Base-by-base conservation (phyloP, 2,113 vertebrate genomes). In the Psophia crepitans region DNA sequence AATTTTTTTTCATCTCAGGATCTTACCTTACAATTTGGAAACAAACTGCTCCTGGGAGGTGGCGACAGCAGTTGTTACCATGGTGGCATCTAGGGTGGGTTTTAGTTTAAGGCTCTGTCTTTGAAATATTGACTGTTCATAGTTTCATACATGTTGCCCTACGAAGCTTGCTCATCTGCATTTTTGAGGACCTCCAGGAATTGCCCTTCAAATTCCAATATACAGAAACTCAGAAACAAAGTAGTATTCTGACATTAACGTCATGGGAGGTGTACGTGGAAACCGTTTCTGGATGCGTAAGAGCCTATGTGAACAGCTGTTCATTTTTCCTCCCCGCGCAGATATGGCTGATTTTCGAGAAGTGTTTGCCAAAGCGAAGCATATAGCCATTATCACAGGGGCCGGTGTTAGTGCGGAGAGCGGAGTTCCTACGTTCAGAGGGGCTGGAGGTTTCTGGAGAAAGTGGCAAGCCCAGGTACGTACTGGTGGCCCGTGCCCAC, bases 401-500 rank as follows among this genome's bases (percentile, higher is more conserved):
- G 99, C 99, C 0, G 99, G 99, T 1, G 98, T 99, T 23, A 99
- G 99, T 4, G 99, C 99, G 0, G 99, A 99, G 97, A 99, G 99
- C 0, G 99, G 99, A 3, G 98, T 99, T 2, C 99, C 99, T 0
- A 99, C 99, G 33, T 99, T 99, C 98, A 97, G 99, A 95, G 99
- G 99, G 63, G 97, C 98, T 3, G 98, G 99, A 32, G 99, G 99
- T 26, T 98, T 98, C 65, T 99, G 99, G 99, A 99, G 99, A 44
- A 99, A 98, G 90, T 99, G 99, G 99, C 98, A 98, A 88, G 98
- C 99, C 27, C 99, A 99, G 99, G 99, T 99, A 53, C 12, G 96
- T 90, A 13, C 17, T 12, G 78, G 53, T 12, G 51, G 60, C 35
- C 26, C 0, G 0, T 15, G 9, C 8, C 63, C 44, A 37, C 0